Evolutionary conservation across 2,888 invertebrate species (phyloP).

Genomic region (Antheraea assamensis): DNA sequence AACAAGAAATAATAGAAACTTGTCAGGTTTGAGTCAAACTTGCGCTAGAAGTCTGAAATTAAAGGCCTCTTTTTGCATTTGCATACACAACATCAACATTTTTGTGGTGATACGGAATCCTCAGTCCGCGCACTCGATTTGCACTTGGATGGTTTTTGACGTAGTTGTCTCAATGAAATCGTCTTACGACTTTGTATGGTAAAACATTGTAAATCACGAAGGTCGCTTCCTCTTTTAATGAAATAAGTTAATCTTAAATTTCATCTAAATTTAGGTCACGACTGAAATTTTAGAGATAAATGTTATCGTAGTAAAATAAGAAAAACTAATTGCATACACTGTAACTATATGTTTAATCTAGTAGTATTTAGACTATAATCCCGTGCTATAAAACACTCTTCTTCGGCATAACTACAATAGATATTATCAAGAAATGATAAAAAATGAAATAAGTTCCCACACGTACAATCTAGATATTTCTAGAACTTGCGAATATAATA

Average conservation of each 20-base stretch:
- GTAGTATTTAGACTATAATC: not conserved
- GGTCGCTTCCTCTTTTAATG: not conserved
- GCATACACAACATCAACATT: not conserved
- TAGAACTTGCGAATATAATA: not conserved
- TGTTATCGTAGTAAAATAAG: not conserved
- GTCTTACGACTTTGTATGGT: not conserved
- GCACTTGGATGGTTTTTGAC: not conserved
- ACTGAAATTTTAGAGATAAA: not conserved
- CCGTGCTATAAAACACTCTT: not conserved
- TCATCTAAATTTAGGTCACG: slow-evolving; percentile 16
- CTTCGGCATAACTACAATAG: not conserved
- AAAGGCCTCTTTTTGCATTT: not conserved
- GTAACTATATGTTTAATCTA: not conserved
- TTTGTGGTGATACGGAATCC: not conserved
- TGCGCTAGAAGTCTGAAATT: too few species aligned
- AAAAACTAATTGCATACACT: not conserved
- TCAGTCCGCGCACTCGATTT: not conserved
- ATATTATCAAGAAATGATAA: not conserved
- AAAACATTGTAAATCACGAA: slow-evolving; percentile 12
- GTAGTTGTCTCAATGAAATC: not conserved
- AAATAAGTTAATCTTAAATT: slow-evolving; percentile 2
- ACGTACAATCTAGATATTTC: not conserved
- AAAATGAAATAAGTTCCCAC: not conserved
- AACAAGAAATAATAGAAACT: too few species aligned
- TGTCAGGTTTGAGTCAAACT: too few species aligned